These are phyloP conservation scores for Plotosus lineatus DNA, from an alignment of 2,113 vertebrate species.

Conservation along the genomic window DNA sequence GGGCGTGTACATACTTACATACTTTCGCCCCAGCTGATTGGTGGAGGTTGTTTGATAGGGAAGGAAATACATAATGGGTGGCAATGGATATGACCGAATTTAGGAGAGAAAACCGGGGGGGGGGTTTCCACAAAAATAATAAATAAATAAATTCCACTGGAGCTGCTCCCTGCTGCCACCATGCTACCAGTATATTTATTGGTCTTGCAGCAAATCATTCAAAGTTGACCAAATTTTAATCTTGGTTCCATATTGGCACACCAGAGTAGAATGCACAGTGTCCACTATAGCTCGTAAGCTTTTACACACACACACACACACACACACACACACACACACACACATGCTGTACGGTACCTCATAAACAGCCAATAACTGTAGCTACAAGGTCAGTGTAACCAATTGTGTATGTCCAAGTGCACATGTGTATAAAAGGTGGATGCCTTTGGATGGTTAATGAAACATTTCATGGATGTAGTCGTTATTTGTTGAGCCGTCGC, in stretches of 20 bases:
- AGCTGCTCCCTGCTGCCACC: background rate
- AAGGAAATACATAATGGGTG: no score
- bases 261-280: background rate
- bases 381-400: background rate
- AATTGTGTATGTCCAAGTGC: background rate
- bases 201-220: background rate
- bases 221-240: background rate
- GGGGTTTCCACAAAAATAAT: no score
- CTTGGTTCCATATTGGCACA: background rate
- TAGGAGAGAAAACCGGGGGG: no score
- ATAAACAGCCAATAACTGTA: background rate
- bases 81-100: no score
- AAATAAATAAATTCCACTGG: no score
- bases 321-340: background rate
- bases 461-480: constrained; percentile 3
- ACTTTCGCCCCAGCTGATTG: no score
- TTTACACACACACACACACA: background rate
- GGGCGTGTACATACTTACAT: no score
- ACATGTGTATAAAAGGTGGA: background rate
- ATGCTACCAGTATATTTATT: background rate
- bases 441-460: constrained; percentile 1
- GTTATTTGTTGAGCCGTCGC: background rate
- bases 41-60: no score
- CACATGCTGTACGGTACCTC: no score
- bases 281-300: background rate